Conservation (phyloP, 92 coral and sea anemone species). For the Parazoanthus darwini region DNA sequence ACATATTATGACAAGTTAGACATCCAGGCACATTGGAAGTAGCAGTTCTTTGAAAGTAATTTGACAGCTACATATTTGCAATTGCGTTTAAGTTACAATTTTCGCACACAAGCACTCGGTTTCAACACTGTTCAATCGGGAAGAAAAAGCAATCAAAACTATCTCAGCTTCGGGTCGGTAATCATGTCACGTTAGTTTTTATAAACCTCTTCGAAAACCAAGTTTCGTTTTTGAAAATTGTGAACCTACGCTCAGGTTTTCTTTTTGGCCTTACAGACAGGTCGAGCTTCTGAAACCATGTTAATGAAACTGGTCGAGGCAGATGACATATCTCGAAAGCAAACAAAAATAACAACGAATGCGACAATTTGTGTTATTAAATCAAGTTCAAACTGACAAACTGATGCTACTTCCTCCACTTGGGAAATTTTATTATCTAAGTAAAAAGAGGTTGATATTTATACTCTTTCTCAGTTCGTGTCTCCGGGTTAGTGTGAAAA, state of each 20-base stretch:
- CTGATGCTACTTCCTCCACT: background rate
- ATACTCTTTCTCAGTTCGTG: background rate
- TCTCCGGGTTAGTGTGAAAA: background rate
- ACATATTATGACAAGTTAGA: background rate
- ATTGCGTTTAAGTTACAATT: background rate
- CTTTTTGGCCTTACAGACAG: background rate
- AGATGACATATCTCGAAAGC: background rate
- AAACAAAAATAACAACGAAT: background rate
- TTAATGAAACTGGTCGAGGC: background rate
- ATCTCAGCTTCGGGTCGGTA: background rate
- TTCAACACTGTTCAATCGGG: background rate
- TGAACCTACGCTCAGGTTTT: background rate
- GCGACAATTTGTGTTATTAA: constrained; percentile 4
- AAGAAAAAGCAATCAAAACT: no score
- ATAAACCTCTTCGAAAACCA: background rate
- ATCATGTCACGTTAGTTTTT: no score
- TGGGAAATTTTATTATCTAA: background rate
- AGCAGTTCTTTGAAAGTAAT: background rate
- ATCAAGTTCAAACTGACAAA: background rate
- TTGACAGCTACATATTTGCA: background rate
- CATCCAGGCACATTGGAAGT: background rate
- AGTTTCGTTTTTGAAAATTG: background rate
- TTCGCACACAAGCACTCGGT: background rate
- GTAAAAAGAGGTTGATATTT: background rate
- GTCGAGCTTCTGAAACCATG: background rate